These are phyloP conservation scores for Sialia sialis DNA, from an alignment of 2,113 vertebrate species.

Conservation along the genomic window DNA sequence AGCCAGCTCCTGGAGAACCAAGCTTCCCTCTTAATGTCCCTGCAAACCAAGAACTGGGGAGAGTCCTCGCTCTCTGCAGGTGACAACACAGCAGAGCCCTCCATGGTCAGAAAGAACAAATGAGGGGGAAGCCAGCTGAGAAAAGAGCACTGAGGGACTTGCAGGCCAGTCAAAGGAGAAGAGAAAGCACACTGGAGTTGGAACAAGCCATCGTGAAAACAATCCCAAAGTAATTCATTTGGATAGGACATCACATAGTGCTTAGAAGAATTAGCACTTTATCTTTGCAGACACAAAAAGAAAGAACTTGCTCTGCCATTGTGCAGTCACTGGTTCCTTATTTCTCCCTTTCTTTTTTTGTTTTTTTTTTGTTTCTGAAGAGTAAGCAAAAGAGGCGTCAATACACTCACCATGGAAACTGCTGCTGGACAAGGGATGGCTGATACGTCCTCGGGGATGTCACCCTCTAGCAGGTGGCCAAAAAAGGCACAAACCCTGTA, in stretches of 20 bases:
- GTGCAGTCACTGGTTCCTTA: not conserved
- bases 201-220: not conserved
- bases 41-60: not conserved
- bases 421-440: not conserved
- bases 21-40: not conserved
- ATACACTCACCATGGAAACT: not conserved
- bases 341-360: not conserved
- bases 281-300: not conserved
- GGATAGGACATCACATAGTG: not conserved
- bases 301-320: not conserved
- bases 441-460: accelerated
- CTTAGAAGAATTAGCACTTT: not conserved
- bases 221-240: not conserved
- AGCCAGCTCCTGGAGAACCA: not conserved
- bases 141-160: not conserved
- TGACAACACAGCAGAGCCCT: accelerated
- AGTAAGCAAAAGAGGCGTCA: not conserved
- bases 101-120: not conserved
- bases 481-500: not conserved
- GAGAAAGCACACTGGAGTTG: not conserved
- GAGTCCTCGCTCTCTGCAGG: not conserved
- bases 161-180: not conserved
- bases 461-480: not conserved
- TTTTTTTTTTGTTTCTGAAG: not conserved
- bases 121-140: not conserved